Evolutionary conservation across 2,113 vertebrate species (phyloP).

Genomic region (Helogale parvula): DNA sequence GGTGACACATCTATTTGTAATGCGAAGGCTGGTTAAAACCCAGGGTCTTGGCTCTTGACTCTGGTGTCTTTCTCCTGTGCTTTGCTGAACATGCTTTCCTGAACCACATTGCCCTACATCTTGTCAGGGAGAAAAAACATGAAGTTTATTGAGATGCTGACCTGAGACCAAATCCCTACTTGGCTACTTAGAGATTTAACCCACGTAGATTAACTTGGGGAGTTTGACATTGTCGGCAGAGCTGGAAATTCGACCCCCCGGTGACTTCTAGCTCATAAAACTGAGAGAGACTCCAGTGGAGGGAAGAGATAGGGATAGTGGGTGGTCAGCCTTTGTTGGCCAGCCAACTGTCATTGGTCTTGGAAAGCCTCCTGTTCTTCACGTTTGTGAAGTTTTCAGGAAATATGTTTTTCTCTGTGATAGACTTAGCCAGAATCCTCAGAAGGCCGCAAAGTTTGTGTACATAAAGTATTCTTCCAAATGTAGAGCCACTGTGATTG

Average conservation of each 20-base stretch:
- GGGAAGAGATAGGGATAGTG: neutral
- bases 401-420: neutral
- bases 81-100: rapidly evolving
- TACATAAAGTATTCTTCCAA: neutral
- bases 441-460: neutral
- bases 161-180: neutral
- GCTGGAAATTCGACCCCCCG: neutral
- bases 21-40: neutral
- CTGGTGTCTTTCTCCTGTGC: neutral
- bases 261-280: neutral
- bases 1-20: neutral
- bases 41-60: neutral
- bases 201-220: neutral
- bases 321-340: neutral
- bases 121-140: neutral
- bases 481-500: neutral
- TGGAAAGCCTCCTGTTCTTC: neutral
- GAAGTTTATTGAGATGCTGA: neutral
- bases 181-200: neutral
- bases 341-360: neutral
- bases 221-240: neutral
- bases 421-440: neutral
- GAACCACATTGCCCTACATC: neutral
- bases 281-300: neutral
- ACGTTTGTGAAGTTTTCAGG: neutral